Percentiles rank a stretch among this genome's conserved stretches.
Conservation (phyloP, 2,888 invertebrate species). For the Blera fallax region DNA sequence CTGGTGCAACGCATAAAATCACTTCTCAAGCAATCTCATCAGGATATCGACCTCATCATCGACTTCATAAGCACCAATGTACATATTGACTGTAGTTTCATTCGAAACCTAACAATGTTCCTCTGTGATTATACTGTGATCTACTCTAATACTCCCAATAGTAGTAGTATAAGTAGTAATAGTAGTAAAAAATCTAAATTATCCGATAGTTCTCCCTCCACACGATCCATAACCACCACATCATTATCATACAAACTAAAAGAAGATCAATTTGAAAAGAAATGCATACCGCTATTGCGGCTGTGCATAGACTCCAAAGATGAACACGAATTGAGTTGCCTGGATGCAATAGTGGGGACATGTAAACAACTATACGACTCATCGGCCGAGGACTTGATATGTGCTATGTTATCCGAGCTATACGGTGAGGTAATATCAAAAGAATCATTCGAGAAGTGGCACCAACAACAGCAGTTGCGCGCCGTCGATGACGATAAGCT, state of each 20-base stretch:
- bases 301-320: conserved; percentile 78
- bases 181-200: conserved; percentile 56
- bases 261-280: conserved; percentile 74
- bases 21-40: conserved; percentile 75
- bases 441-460: conserved; percentile 79
- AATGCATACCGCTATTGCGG: conserved; percentile 78
- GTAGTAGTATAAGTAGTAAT: conserved; percentile 54
- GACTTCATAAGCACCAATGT: conserved; percentile 80
- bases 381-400: conserved; percentile 76
- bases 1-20: conserved; percentile 78
- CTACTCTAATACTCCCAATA: conserved; percentile 61
- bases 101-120: conserved; percentile 78
- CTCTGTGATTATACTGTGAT: conserved; percentile 79
- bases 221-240: neutral
- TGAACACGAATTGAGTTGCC: conserved; percentile 77
- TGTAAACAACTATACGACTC: conserved; percentile 75
- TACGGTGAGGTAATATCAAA: conserved; percentile 79
- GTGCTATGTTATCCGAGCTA: conserved; percentile 76
- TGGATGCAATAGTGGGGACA: conserved; percentile 77
- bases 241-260: neutral
- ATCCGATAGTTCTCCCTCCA: conserved; percentile 26
- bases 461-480: conserved; percentile 38
- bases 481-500: conserved; percentile 2
- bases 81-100: conserved; percentile 77
- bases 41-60: conserved; percentile 77